These are phyloP conservation scores for Serripes groenlandicus DNA, from an alignment of 2,888 invertebrate species.

Conservation along the genomic window DNA sequence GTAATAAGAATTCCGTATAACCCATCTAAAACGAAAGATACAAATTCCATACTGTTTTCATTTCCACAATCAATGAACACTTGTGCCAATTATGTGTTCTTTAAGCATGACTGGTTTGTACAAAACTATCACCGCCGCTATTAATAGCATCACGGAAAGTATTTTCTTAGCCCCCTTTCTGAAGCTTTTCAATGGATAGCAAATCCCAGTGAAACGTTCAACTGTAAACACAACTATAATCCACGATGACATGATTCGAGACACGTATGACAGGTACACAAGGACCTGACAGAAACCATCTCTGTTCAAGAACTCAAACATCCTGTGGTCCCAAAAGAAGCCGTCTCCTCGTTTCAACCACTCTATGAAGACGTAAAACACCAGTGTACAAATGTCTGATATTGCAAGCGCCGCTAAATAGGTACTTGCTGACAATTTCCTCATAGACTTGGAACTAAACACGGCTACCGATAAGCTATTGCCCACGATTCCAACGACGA, in stretches of 20 bases:
- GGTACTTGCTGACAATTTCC: slow-evolving; percentile 90
- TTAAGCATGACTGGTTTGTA: slow-evolving; percentile 77
- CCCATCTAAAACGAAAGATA: slow-evolving; percentile 78
- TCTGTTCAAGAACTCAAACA: slow-evolving; percentile 68
- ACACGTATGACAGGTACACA: slow-evolving; percentile 89
- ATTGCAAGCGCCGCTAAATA: slow-evolving; percentile 93
- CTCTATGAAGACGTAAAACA: slow-evolving; percentile 87
- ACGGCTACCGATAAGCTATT: slow-evolving; percentile 92
- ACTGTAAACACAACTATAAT: slow-evolving; percentile 83
- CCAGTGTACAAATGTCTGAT: slow-evolving; percentile 90
- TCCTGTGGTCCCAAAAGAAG: slow-evolving; percentile 51
- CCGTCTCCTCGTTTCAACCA: slow-evolving; percentile 81
- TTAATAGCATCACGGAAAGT: slow-evolving; percentile 69
- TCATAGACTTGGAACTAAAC: slow-evolving; percentile 91
- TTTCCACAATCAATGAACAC: slow-evolving; percentile 63
- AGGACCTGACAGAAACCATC: slow-evolving; percentile 88
- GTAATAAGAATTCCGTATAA: slow-evolving; percentile 77
- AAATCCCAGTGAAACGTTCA: slow-evolving; percentile 84
- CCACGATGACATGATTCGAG: slow-evolving; percentile 84
- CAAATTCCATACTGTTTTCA: slow-evolving; percentile 55
- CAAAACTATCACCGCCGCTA: slow-evolving; percentile 71
- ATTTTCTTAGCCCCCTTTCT: slow-evolving; percentile 68
- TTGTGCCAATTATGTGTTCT: background rate
- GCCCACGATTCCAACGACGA: slow-evolving; percentile 91
- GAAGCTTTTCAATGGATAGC: slow-evolving; percentile 81